Percentiles rank a stretch among this genome's conserved stretches.
Conservation (phyloP, 2,113 vertebrate genomes). For the Nematolebias whitei region DNA sequence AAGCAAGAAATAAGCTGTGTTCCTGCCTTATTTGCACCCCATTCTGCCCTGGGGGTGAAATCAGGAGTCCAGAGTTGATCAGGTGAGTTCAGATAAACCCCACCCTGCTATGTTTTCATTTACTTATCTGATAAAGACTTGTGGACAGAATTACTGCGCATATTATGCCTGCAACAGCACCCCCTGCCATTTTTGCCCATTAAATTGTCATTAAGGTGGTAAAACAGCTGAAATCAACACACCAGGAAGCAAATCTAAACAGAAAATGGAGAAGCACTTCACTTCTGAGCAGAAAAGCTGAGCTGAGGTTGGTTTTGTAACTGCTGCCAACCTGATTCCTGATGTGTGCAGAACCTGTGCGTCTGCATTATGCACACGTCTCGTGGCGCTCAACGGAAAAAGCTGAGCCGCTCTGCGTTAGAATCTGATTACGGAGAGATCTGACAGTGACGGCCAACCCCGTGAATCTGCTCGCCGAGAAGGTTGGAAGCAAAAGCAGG, state of each 20-base stretch:
- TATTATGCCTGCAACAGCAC: conserved; percentile 48
- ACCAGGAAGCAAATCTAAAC: conserved; percentile 16
- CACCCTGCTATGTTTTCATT: conserved; percentile 36
- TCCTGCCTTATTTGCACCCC: no score
- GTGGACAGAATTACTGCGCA: conserved; percentile 46
- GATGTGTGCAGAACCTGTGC: neutral
- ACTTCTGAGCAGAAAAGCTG: conserved; percentile 4
- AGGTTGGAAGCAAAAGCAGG: neutral
- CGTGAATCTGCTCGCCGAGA: neutral
- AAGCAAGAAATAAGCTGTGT: neutral
- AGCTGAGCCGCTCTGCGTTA: neutral
- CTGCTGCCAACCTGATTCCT: neutral
- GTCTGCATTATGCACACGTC: neutral
- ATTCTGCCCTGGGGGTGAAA: neutral
- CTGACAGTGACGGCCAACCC: neutral
- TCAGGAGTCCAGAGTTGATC: conserved; percentile 40
- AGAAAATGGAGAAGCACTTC: conserved; percentile 7
- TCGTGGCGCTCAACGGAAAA: neutral
- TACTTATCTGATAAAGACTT: conserved; percentile 47
- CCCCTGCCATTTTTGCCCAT: conserved; percentile 28
- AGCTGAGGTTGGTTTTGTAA: neutral
- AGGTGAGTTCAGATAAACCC: conserved; percentile 34
- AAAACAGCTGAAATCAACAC: conserved; percentile 48
- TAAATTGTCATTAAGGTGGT: conserved; percentile 58
- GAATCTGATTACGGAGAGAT: neutral